Conservation (phyloP, 2,888 invertebrate species). For the Elmis aenea region DNA sequence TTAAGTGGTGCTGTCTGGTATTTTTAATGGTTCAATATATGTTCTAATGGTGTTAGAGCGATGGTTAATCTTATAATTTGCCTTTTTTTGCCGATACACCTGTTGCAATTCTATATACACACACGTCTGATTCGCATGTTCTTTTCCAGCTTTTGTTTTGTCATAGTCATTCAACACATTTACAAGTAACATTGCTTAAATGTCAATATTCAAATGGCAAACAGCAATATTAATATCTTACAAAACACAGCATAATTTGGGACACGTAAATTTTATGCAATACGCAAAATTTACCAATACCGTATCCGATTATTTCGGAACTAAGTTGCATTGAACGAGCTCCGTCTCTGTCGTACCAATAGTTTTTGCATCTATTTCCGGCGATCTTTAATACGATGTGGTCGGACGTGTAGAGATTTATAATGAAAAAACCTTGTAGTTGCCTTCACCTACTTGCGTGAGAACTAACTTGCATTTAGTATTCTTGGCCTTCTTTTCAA, state of each 20-base stretch:
- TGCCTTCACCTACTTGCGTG: slow-evolving; percentile 47
- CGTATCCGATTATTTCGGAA: slow-evolving; percentile 22
- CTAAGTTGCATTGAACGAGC: slow-evolving; percentile 23
- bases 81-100: too few relatives aligned
- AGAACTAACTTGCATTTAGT: slow-evolving; percentile 44
- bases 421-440: slow-evolving; percentile 41
- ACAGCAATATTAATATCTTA: slow-evolving; percentile 9
- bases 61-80: too few relatives aligned
- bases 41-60: too few relatives aligned
- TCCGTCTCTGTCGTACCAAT: slow-evolving; percentile 29
- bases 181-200: slow-evolving; percentile 10
- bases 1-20: too few relatives aligned
- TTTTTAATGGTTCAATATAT: too few relatives aligned
- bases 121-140: too few relatives aligned
- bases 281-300: slow-evolving; percentile 34
- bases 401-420: slow-evolving; percentile 34
- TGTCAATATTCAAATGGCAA: slow-evolving; percentile 15
- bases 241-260: slow-evolving; percentile 27
- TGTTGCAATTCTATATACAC: too few relatives aligned
- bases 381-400: slow-evolving; percentile 25
- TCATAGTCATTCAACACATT: too few relatives aligned
- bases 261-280: slow-evolving; percentile 30
- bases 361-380: slow-evolving; percentile 16
- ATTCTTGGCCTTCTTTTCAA: slow-evolving; percentile 44
- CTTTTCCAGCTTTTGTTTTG: background rate